These are phyloP conservation scores for Pteronura brasiliensis DNA, from an alignment of 2,113 vertebrate species.

Conservation along the genomic window DNA sequence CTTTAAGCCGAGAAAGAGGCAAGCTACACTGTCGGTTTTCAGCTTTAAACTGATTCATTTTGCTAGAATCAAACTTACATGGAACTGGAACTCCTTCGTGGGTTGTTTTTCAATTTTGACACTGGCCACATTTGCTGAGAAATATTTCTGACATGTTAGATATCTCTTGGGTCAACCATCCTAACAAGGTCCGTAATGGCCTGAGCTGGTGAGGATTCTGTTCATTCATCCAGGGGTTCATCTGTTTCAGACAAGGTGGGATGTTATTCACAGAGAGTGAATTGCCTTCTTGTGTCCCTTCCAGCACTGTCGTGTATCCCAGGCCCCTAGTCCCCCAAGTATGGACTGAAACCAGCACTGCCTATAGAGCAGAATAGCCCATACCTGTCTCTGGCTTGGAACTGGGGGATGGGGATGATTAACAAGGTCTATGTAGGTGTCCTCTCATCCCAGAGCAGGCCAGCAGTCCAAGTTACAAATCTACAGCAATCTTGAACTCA, in stretches of 20 bases:
- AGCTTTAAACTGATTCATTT: conserved; percentile 30
- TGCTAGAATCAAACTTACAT: conserved; percentile 9
- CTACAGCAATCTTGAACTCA: background rate
- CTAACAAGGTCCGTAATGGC: background rate
- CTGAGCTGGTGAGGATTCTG: background rate
- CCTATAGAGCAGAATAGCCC: background rate
- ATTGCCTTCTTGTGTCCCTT: background rate
- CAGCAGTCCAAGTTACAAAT: background rate
- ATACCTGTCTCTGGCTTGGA: background rate
- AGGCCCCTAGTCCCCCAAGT: background rate
- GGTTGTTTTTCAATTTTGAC: conserved; percentile 11
- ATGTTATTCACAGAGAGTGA: background rate
- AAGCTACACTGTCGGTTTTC: background rate
- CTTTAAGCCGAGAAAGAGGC: background rate
- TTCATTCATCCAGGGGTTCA: background rate
- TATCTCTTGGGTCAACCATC: background rate
- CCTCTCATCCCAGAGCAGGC: background rate
- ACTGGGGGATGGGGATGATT: background rate
- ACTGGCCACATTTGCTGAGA: conserved; percentile 32
- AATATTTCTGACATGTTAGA: conserved; percentile 23
- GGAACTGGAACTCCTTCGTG: background rate
- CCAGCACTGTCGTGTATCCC: background rate
- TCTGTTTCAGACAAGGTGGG: background rate
- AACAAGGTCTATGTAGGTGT: background rate
- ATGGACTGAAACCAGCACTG: background rate